These are phyloP conservation scores for Dendrolimus houi DNA, from an alignment of 2,888 invertebrate genomes.

Conservation along the genomic window DNA sequence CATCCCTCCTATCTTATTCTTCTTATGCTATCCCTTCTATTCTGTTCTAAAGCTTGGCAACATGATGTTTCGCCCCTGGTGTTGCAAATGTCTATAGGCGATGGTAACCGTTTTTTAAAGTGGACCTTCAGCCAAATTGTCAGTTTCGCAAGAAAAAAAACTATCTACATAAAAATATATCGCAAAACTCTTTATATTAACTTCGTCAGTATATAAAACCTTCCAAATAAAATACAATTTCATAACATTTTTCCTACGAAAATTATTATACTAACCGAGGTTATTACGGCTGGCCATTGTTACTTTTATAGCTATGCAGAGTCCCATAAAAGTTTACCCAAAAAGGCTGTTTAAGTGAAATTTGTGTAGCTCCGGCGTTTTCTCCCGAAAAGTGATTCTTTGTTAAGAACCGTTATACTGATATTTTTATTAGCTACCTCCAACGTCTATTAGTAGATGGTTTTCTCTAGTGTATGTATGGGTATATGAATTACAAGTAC, in stretches of 20 bases:
- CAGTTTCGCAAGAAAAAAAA: no score
- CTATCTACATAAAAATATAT: no score
- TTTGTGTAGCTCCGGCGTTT: constrained; percentile 44
- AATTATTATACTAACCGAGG: constrained; percentile 13
- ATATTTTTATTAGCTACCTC: not conserved
- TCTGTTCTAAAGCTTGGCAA: no score
- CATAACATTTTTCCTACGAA: constrained; percentile 7
- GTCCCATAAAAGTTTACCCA: constrained; percentile 39
- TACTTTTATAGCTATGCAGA: constrained; percentile 41
- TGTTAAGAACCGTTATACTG: not conserved
- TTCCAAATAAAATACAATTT: constrained; percentile 4
- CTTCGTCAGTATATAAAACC: constrained; percentile 1
- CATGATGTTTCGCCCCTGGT: no score
- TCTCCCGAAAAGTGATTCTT: constrained; percentile 40
- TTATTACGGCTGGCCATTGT: constrained; percentile 24
- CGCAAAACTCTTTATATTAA: not conserved
- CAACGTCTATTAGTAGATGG: no score
- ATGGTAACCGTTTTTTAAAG: no score
- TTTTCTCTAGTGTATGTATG: no score
- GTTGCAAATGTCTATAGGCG: no score
- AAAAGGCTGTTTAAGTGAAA: constrained; percentile 50
- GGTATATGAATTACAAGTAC: no score
- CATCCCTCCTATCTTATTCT: no score
- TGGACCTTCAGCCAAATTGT: no score
- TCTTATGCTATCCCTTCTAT: no score